phyloP scores from a whole-genome alignment of 2,888 invertebrate species.

The Eupithecia exiguata region DNA sequence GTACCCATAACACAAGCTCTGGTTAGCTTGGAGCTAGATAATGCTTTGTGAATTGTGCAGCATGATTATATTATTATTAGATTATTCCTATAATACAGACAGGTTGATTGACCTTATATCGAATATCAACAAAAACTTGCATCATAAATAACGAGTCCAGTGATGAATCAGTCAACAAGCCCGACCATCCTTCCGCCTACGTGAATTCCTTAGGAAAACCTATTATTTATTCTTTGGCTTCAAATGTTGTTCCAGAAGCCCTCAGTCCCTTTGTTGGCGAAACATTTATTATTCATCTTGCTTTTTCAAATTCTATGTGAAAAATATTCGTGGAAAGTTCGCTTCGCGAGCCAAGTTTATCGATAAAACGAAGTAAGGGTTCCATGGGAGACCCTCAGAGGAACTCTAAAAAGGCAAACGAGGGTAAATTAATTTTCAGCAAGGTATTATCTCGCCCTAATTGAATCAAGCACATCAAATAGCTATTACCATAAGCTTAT shows the following conservation, averaged over 20 bases:
- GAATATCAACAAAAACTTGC: conserved; percentile 66
- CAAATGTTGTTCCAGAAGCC: conserved; percentile 29
- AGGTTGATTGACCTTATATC: conserved; percentile 47
- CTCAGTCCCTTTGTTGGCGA: conserved; percentile 28
- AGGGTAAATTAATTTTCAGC: neutral
- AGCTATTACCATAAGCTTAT: neutral
- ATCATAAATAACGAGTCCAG: conserved; percentile 77
- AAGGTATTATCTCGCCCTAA: neutral
- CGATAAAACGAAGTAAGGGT: neutral
- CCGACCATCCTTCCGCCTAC: conserved; percentile 76
- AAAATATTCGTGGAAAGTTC: conserved; percentile 6
- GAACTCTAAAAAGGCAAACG: neutral
- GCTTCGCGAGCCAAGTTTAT: conserved; percentile 8
- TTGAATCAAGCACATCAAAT: neutral
- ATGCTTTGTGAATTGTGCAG: too few relatives aligned
- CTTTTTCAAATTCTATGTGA: conserved; percentile 14
- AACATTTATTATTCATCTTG: conserved; percentile 25
- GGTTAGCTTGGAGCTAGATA: too few relatives aligned
- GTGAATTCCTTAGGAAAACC: conserved; percentile 44
- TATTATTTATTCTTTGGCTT: conserved; percentile 34
- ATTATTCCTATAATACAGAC: neutral
- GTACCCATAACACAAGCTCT: too few relatives aligned
- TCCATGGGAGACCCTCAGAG: neutral
- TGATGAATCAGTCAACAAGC: conserved; percentile 75
- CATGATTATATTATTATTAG: too few relatives aligned